Conservation (phyloP, 2,888 invertebrate genomes). For the Ypsolopha sequella region DNA sequence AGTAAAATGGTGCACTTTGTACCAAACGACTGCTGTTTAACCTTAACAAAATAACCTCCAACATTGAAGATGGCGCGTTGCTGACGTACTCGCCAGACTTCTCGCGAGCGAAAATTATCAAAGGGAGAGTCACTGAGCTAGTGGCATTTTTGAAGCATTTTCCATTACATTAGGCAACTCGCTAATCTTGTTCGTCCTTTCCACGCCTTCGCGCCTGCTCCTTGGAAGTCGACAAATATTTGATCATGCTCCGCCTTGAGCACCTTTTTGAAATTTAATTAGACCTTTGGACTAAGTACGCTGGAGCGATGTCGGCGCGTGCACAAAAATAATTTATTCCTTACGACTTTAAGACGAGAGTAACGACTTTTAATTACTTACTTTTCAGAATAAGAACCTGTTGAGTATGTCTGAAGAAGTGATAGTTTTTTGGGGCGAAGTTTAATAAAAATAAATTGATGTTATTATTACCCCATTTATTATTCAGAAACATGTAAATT, state of each 20-base stretch:
- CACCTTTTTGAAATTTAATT: constrained; percentile 34
- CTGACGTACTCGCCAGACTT: constrained; percentile 5
- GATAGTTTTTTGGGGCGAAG: no score
- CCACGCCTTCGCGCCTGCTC: constrained; percentile 18
- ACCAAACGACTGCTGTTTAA: no score
- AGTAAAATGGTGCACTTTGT: no score
- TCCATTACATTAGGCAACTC: constrained; percentile 49
- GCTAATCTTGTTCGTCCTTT: constrained; percentile 39
- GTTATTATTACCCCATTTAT: no score
- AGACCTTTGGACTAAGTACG: constrained; percentile 7
- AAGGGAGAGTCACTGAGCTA: constrained; percentile 19
- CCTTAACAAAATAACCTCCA: no score
- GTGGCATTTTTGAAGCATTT: constrained; percentile 39
- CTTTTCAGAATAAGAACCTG: no score
- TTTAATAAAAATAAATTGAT: no score
- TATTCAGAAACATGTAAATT: no score
- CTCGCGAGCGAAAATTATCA: constrained; percentile 17
- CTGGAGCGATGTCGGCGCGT: neutral
- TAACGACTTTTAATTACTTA: no score
- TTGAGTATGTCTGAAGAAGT: no score
- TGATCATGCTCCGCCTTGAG: constrained; percentile 16
- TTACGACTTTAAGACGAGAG: no score
- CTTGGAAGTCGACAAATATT: constrained; percentile 29
- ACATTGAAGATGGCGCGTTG: no score
- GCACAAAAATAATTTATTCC: neutral